Evolutionary conservation across 2,888 invertebrate species (phyloP), one percentile per base, ranked within the genome.

Genomic region (Xestoiulus laeticollis): DNA sequence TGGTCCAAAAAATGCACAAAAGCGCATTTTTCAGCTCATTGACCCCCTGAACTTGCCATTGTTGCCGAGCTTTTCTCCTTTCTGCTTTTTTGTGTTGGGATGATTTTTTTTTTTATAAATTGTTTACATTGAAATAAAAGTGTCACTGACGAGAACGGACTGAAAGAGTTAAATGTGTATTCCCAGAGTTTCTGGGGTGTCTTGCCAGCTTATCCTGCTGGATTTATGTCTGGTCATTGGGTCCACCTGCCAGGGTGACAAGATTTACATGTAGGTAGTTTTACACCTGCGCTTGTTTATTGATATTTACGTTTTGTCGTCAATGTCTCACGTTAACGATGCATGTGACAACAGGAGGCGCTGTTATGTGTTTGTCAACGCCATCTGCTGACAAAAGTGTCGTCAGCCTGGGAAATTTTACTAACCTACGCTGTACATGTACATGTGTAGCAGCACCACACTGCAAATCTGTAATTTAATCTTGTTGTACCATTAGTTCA

Each of bases 31-130:
- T 78, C 78, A 30, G 78, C 30, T 78, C 78, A 30, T 78, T 78
- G 78, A 78, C 78, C 78, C 78, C 78, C 78, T 78, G 78, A 78
- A 78, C 78, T 14, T 10, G 30, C 78, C 78, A 78, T 78, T 78
- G 78, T 78, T 78, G 78, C n/a, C 14, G 30, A 26, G 30, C 78
- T 78, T 30, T 78, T 30, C 30, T 78, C 26, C 8, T 59, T 12
- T 14, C 12, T 6, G 68, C 8, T 16, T 19, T 78, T 30, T 30
- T 14, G 30, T 78, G 78, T 78, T 78, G 26, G 78, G 78, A 30
- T 78, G 12, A 30, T 22, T 78, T 78, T 78, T 22, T 78, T 78
- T 78, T 78, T 78, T 38, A 8, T 38, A 12, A 30, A 78, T 78
- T 78, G 78, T 78, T 78, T 78, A 22, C 12, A 30, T 30, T 68